Evolutionary conservation across 2,888 invertebrate species (phyloP).

Genomic region (Eupithecia tripunctaria): DNA sequence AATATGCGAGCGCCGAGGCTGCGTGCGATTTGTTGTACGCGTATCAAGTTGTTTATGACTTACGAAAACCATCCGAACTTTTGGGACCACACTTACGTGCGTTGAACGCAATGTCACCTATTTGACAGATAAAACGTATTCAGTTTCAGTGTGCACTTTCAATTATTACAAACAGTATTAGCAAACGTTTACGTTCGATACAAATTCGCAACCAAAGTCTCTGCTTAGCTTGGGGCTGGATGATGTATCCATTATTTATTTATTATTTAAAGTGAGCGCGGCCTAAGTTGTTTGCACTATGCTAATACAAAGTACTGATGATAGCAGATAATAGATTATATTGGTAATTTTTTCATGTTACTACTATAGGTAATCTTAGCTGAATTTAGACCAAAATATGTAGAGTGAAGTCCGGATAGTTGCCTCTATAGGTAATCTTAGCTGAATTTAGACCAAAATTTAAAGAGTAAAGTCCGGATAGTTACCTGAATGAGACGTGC

Average conservation of each 20-base stretch:
- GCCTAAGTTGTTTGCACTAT: background rate
- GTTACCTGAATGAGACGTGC: background rate
- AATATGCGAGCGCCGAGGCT: background rate
- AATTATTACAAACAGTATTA: background rate
- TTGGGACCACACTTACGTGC: background rate
- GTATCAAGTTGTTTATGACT: background rate
- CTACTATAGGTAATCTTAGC: background rate
- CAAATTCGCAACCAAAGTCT: too few species aligned
- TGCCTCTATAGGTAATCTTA: background rate
- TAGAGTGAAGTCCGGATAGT: background rate
- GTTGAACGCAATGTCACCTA: background rate
- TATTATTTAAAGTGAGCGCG: background rate
- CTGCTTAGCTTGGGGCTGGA: too few species aligned
- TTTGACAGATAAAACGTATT: background rate
- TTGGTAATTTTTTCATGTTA: background rate
- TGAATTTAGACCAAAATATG: background rate
- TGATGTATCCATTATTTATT: too few species aligned
- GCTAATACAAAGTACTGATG: background rate
- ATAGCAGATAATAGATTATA: background rate
- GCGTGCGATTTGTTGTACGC: background rate
- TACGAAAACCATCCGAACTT: background rate
- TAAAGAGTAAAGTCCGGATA: background rate
- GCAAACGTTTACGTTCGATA: background rate
- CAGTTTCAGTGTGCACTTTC: background rate
- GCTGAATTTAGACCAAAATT: background rate